Conservation (phyloP, 1,140 invertebrate genomes). For the Pygmarrhopalites habei region DNA sequence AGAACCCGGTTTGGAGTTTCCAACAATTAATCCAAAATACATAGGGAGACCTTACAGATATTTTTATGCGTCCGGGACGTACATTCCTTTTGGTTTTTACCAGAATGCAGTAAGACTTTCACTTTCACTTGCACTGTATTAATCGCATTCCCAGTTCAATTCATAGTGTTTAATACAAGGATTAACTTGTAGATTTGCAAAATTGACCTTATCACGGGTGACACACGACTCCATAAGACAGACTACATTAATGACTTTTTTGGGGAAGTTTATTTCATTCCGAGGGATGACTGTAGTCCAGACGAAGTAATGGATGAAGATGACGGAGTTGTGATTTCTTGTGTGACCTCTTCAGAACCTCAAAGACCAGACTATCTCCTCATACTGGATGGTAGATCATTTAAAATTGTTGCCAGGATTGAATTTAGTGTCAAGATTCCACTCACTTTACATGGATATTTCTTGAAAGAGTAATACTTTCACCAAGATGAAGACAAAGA, state of each 20-base stretch:
- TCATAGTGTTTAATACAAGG: no score
- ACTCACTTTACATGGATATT: neutral
- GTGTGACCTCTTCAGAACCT: neutral
- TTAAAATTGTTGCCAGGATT: neutral
- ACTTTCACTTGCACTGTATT: no score
- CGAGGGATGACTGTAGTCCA: neutral
- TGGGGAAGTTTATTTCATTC: constrained; percentile 6
- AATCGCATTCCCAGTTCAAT: no score
- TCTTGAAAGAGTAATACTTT: neutral
- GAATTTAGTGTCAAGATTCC: neutral
- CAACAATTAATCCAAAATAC: constrained; percentile 43
- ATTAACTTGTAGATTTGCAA: constrained; percentile 7
- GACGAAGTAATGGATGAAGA: neutral
- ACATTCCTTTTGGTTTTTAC: constrained; percentile 6
- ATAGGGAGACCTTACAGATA: constrained; percentile 42
- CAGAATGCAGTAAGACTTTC: constrained; percentile 36
- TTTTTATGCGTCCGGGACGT: constrained; percentile 26
- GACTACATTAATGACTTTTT: neutral
- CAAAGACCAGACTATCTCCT: neutral
- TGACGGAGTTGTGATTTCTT: neutral
- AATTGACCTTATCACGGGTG: neutral
- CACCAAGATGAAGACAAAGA: neutral
- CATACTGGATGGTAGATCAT: neutral
- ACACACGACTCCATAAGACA: neutral
- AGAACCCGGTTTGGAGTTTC: constrained; percentile 41